Percentiles rank a stretch among this genome's conserved stretches.
Evolutionary conservation across 2,888 invertebrate genomes (phyloP).

Genomic region (Syritta pipiens): DNA sequence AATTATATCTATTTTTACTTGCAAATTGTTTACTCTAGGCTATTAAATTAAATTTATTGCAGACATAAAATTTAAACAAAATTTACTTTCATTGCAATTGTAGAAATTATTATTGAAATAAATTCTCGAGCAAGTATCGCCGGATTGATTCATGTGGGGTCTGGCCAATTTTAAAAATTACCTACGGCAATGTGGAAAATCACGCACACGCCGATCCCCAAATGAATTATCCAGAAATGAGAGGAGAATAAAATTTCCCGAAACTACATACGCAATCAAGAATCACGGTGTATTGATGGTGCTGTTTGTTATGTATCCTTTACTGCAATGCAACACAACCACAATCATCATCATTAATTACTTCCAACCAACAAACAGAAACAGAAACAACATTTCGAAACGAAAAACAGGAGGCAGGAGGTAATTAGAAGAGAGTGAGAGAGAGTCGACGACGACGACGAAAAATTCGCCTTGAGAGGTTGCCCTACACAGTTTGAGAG

Average conservation of each 20-base stretch:
- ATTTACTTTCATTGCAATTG: no score
- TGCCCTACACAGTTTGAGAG: slow-evolving; percentile 62
- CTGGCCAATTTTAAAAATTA: neutral
- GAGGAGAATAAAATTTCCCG: slow-evolving; percentile 5
- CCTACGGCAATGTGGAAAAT: no score
- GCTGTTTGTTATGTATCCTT: slow-evolving; percentile 21
- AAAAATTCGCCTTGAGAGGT: slow-evolving; percentile 55
- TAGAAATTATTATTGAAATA: no score
- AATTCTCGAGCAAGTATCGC: no score
- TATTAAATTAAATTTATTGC: no score
- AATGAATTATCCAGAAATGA: neutral
- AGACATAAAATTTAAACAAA: no score
- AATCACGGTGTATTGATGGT: neutral
- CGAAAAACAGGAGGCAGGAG: slow-evolving; percentile 60
- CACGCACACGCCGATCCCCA: neutral
- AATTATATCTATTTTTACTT: no score
- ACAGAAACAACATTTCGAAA: slow-evolving; percentile 4
- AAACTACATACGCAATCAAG: neutral
- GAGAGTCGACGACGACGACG: slow-evolving; percentile 45
- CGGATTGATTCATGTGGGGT: neutral
- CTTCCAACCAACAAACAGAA: slow-evolving; percentile 1
- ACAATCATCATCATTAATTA: slow-evolving; percentile 1
- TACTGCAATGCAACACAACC: slow-evolving; percentile 2
- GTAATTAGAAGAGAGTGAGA: slow-evolving; percentile 58
- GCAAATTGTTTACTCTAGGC: no score